Evolutionary conservation across 2,888 invertebrate species (phyloP).

Genomic region (Tenthredo amoena): DNA sequence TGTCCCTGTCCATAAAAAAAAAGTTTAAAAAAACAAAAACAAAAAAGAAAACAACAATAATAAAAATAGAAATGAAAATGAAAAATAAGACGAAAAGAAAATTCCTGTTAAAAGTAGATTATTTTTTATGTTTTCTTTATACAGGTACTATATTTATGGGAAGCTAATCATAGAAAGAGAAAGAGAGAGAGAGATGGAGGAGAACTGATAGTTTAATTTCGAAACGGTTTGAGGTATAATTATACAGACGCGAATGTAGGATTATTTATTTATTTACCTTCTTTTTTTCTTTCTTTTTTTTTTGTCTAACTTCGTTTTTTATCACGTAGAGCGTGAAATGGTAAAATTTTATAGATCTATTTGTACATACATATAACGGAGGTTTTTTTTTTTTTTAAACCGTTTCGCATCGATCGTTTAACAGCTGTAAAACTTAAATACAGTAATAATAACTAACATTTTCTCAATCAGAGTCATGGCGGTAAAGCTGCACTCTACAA

Average conservation of each 20-base stretch:
- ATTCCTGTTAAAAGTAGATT: background rate
- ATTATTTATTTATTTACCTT: background rate
- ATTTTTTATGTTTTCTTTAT: background rate
- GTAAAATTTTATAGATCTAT: background rate
- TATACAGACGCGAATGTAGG: background rate
- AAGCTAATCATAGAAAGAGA: background rate
- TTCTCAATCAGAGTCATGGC: background rate
- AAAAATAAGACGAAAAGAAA: background rate
- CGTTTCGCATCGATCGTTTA: constrained; percentile 9
- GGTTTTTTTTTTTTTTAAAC: background rate
- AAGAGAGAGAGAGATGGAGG: background rate
- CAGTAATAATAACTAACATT: background rate
- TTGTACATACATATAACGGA: background rate
- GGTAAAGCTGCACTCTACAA: background rate
- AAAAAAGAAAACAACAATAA: background rate
- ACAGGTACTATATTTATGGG: background rate
- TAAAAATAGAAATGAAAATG: background rate
- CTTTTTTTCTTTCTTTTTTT: background rate
- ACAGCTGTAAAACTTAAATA: background rate
- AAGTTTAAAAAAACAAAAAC: background rate
- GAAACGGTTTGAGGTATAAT: background rate
- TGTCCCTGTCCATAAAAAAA: background rate
- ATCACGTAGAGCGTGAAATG: background rate
- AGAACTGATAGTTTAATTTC: background rate
- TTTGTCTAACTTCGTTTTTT: background rate